Evolutionary conservation across 1,140 invertebrate species (phyloP), one percentile per base, ranked within the genome.

Genomic region (Lutraria rhynchaena): DNA sequence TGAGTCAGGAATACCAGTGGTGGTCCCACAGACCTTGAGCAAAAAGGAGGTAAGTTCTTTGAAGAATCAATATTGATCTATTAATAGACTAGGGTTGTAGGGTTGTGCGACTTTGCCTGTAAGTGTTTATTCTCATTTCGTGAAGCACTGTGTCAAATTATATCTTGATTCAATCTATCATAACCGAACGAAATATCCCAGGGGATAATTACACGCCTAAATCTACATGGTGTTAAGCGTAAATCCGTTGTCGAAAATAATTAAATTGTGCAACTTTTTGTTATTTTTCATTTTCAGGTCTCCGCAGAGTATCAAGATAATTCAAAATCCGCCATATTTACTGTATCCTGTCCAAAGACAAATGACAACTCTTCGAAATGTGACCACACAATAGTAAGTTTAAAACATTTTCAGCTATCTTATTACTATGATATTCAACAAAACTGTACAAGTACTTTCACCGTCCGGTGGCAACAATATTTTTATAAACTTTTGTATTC

Each of bases 1-100:
- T 19, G 33, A 57, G 31, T 41, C 63, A 11, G 76, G 76, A 69
- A 70, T 80, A n/a, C 65, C 76, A 1, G 65, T 70, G 11, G 9
- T 80, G 19, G n/a, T 80, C 4, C 3, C 63, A 37, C 11, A 70
- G 41, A 19, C 29, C 1, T n/a, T 80, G n/a, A 15, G 9, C 0
- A 55, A 69, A 70, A 57, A 69, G 4, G 76, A 80, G 76, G 76
- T 80, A 27, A 27, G 75, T 44, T n/a, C n/a, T n/a, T n/a, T n/a
- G n/a, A n/a, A n/a, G n/a, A n/a, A n/a, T n/a, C n/a, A n/a, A n/a
- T n/a, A n/a, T n/a, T n/a, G n/a, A n/a, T n/a, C n/a, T n/a, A n/a
- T n/a, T n/a, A n/a, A n/a, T n/a, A n/a, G n/a, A n/a, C n/a, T n/a
- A n/a, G n/a, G n/a, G n/a, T n/a, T n/a, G n/a, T n/a, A n/a, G n/a